Evolutionary conservation across 2,797 vertebrate genomes (phyloP).

Genomic region (Tolypeutes matacus): DNA sequence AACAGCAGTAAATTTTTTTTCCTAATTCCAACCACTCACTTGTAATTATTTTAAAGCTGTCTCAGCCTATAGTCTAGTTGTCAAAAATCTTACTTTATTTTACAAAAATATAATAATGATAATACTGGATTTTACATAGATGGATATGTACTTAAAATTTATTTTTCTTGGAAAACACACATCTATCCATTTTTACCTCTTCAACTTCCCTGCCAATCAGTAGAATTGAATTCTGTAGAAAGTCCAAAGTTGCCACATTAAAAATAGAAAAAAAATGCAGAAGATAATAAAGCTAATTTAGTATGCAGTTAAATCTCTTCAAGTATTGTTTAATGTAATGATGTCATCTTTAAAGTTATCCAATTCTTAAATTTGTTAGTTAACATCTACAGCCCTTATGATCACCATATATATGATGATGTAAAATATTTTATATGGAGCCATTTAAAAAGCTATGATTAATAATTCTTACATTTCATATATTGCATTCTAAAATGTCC

Average conservation of each 20-base stretch:
- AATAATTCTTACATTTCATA: background rate
- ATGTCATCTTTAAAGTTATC: background rate
- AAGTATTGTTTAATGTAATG: background rate
- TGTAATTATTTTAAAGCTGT: constrained; percentile 2
- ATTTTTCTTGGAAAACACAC: background rate
- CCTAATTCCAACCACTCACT: background rate
- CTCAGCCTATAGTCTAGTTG: background rate
- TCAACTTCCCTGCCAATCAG: background rate
- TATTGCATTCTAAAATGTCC: background rate
- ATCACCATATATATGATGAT: background rate
- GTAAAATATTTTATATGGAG: background rate
- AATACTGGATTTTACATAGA: background rate
- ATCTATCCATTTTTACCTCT: background rate
- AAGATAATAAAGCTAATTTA: background rate
- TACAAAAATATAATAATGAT: background rate
- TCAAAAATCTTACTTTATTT: background rate
- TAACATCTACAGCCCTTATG: background rate
- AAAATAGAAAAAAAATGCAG: background rate
- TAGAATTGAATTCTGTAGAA: background rate
- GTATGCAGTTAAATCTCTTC: background rate
- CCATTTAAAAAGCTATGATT: background rate
- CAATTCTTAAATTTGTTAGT: background rate
- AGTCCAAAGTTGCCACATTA: background rate
- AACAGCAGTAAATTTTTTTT: constrained; percentile 22
- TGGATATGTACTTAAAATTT: background rate